Evolutionary conservation across 2,888 invertebrate species (phyloP), one percentile per base, ranked within the genome.

Genomic region (Lordiphosa andalusiaca): DNA sequence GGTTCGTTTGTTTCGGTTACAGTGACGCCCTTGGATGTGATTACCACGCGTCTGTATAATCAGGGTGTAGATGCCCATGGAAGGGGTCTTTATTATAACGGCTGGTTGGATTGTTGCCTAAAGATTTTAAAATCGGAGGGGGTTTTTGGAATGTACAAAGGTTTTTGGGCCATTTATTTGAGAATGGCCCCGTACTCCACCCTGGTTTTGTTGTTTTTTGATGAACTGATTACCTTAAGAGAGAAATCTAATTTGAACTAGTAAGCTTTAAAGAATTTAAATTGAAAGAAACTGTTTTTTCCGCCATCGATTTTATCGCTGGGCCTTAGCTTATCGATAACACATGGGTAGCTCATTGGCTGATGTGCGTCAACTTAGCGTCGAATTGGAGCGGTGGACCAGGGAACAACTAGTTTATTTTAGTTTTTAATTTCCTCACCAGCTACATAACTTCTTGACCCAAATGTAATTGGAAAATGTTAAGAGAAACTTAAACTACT

Each of bases 181-280:
- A 91, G 98, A 62, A 91, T 97, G 38, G 98, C 96, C 0, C 98
- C 98, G 0, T 98, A 98, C 87, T 95, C 96, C 0, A 94, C 97
- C 1, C 88, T 98, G 0, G 94, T 95, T 67, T 90, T 98, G 46
- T 93, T 97, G 49, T 95, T 98, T 88, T 98, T 97, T 93, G 96
- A 97, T 88, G 91, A 94, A 86, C 90, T 94, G 35, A 46, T 88
- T 1, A 56, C 63, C 2, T 3, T 87, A 0, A 76, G 87, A 1
- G 73, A 84, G 40, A 80, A 69, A 36, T 85, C 86, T 50, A 36
- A 52, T 37, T 40, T 50, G 13, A 39, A 66, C 13, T 39, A 39
- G 3, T 9, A 2, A 0, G 1, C 3, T 30, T 30, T 25, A 1
- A 6, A 25, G 30, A 30, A 9, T 6, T 19, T 19, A 2, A 19